phyloP scores from a whole-genome alignment of 2,888 invertebrate genomes.

The Lasioglossum morio region DNA sequence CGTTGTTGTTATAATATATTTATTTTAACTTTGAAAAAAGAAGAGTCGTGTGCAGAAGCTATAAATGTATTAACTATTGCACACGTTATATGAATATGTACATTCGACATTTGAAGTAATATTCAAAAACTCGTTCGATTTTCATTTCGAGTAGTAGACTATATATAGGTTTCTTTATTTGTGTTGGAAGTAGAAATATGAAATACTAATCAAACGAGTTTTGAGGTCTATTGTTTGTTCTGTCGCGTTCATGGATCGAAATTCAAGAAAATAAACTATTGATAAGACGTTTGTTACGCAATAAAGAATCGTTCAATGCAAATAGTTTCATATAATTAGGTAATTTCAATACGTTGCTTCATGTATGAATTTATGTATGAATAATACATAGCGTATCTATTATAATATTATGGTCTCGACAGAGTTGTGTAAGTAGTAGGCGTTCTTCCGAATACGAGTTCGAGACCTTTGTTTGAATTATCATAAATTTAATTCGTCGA shows the following conservation, averaged over 20 bases:
- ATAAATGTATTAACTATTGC: slow-evolving; percentile 28
- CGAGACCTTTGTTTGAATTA: slow-evolving; percentile 24
- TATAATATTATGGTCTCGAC: slow-evolving; percentile 11
- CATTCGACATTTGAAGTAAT: slow-evolving; percentile 32
- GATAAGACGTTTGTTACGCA: slow-evolving; percentile 50
- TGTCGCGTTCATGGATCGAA: slow-evolving; percentile 27
- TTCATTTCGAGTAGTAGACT: slow-evolving; percentile 45
- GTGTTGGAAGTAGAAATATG: slow-evolving; percentile 33
- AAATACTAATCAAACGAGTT: slow-evolving; percentile 50
- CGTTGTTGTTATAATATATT: slow-evolving; percentile 67
- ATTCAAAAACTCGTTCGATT: slow-evolving; percentile 50
- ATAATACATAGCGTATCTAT: slow-evolving; percentile 36
- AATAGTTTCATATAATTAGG: slow-evolving; percentile 43
- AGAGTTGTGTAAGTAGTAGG: slow-evolving; percentile 21
- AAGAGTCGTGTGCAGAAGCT: slow-evolving; percentile 17
- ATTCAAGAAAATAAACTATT: slow-evolving; percentile 79
- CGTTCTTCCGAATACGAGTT: slow-evolving; percentile 1
- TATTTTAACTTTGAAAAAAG: slow-evolving; percentile 58
- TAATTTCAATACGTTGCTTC: slow-evolving; percentile 41
- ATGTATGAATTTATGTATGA: slow-evolving; percentile 24
- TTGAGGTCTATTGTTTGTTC: slow-evolving; percentile 30
- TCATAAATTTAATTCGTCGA: slow-evolving; percentile 13
- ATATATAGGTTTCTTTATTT: slow-evolving; percentile 40
- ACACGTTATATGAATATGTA: slow-evolving; percentile 24
- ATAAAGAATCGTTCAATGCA: slow-evolving; percentile 39